Conservation (phyloP, 2,888 invertebrate genomes). For the Mimachlamys varia region DNA sequence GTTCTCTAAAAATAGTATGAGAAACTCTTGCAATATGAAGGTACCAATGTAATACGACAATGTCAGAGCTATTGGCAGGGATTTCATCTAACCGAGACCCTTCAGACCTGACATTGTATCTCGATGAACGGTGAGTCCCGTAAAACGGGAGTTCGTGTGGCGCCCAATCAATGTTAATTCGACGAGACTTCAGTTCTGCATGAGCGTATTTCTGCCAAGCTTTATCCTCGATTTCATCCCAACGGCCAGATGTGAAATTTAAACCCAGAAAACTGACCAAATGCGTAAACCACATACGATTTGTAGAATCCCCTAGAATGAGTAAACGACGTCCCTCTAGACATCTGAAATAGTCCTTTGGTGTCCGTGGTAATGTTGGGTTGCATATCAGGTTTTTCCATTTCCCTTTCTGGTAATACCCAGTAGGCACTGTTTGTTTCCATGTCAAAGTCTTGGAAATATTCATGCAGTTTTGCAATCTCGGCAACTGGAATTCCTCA, state of each 20-base stretch:
- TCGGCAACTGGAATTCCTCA: too few species aligned
- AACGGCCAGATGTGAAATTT: slow-evolving; percentile 36
- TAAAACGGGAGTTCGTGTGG: slow-evolving; percentile 43
- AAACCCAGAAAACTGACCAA: slow-evolving; percentile 29
- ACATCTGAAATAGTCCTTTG: slow-evolving; percentile 10
- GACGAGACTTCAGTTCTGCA: not conserved
- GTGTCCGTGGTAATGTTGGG: not conserved
- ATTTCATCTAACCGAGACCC: slow-evolving; percentile 39
- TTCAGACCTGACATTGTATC: slow-evolving; percentile 34
- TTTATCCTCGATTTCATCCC: slow-evolving; percentile 42
- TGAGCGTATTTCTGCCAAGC: slow-evolving; percentile 43
- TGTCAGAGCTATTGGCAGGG: slow-evolving; percentile 12
- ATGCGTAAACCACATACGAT: slow-evolving; percentile 36
- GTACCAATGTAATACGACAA: slow-evolving; percentile 44
- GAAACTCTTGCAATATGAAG: slow-evolving; percentile 38
- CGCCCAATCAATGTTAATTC: slow-evolving; percentile 36
- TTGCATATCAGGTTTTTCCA: slow-evolving; percentile 37
- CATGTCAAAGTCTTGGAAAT: slow-evolving; percentile 14
- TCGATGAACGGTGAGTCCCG: not conserved
- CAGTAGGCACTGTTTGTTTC: slow-evolving; percentile 8
- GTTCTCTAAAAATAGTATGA: slow-evolving; percentile 33
- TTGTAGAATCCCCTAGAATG: slow-evolving; percentile 41
- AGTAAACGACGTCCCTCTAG: not conserved
- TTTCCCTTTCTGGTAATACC: slow-evolving; percentile 38
- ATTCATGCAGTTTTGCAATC: not conserved